phyloP scores from a whole-genome alignment of 92 coral and sea anemone species.

The Heteractis magnifica region DNA sequence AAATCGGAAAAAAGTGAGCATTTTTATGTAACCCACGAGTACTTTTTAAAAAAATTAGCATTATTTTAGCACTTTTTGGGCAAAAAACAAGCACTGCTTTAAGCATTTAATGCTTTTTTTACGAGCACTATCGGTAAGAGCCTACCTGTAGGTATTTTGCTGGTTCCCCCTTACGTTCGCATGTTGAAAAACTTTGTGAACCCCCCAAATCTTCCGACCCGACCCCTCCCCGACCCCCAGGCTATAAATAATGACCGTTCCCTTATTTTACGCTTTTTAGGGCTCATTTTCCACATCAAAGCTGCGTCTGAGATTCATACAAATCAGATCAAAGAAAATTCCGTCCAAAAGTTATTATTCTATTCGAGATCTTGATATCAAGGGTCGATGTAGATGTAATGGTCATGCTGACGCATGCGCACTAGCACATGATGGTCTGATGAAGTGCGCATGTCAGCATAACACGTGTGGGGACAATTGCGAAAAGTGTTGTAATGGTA shows the following conservation, averaged over 20 bases:
- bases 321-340: background rate
- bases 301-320: background rate
- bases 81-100: too few relatives aligned
- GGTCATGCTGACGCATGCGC: conserved; percentile 61
- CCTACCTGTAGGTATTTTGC: too few relatives aligned
- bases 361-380: conserved; percentile 39
- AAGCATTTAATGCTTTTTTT: too few relatives aligned
- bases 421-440: conserved; percentile 46
- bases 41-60: too few relatives aligned
- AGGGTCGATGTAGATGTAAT: conserved; percentile 55
- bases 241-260: background rate
- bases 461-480: conserved; percentile 66
- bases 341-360: conserved; percentile 28
- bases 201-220: too few relatives aligned
- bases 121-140: too few relatives aligned
- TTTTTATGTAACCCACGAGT: too few relatives aligned
- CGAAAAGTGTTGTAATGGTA: conserved; percentile 58
- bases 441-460: conserved; percentile 56
- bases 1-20: too few relatives aligned
- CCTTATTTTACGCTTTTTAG: background rate
- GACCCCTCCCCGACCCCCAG: too few relatives aligned
- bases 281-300: background rate
- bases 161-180: too few relatives aligned
- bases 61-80: too few relatives aligned
- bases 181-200: too few relatives aligned